Conservation (phyloP, 1,140 invertebrate species). For the Berghia stephanieae region DNA sequence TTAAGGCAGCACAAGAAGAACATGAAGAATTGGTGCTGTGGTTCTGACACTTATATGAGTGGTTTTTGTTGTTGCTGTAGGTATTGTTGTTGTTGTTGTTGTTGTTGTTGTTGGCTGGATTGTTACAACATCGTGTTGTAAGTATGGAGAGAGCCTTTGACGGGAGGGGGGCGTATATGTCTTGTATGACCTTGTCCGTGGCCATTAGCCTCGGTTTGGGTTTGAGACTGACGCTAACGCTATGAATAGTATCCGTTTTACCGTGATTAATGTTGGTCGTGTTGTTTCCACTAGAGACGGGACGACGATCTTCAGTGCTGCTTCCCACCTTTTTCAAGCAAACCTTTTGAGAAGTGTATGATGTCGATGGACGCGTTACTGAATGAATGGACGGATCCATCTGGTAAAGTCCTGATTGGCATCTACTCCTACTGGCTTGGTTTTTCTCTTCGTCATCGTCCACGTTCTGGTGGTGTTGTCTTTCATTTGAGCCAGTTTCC, state of each 20-base stretch:
- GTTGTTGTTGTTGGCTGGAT: background rate
- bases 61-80: background rate
- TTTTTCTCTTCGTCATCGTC: background rate
- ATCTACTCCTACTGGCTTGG: too few relatives aligned
- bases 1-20: too few relatives aligned
- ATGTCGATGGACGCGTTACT: background rate
- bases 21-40: too few relatives aligned
- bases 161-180: conserved; percentile 29
- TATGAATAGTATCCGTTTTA: conserved; percentile 11
- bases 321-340: background rate
- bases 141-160: conserved; percentile 23
- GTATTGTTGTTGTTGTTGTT: background rate
- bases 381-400: too few relatives aligned
- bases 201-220: background rate
- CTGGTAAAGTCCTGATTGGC: too few relatives aligned
- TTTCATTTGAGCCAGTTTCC: background rate
- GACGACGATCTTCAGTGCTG: background rate
- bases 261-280: background rate
- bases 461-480: background rate
- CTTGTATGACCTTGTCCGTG: conserved; percentile 22
- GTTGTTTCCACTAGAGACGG: background rate
- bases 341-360: background rate
- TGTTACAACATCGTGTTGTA: background rate
- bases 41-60: too few relatives aligned
- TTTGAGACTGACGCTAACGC: background rate